Evolutionary conservation across 2,113 vertebrate genomes (phyloP).

Genomic region (Pelvicachromis taeniatus): DNA sequence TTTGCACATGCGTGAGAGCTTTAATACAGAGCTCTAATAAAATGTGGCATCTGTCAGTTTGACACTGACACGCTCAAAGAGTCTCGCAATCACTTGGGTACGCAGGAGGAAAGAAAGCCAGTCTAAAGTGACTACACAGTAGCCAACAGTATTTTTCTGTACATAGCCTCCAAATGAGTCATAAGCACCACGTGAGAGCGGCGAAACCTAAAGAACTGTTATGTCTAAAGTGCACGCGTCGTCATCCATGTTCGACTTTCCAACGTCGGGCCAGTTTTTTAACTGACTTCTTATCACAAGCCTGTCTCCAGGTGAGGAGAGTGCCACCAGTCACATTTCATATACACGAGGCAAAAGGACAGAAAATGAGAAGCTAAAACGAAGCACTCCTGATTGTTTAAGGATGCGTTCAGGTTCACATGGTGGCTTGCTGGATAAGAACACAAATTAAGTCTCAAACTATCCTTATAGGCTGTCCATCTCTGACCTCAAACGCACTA

Average conservation of each 20-base stretch:
- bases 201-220: background rate
- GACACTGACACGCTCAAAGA: conserved; percentile 43
- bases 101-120: background rate
- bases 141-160: background rate
- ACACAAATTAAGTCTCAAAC: background rate
- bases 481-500: conserved; percentile 17
- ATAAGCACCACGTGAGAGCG: background rate
- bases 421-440: background rate
- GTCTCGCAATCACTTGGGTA: conserved; percentile 33
- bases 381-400: background rate
- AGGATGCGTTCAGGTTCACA: background rate
- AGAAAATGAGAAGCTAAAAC: background rate
- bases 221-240: background rate
- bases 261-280: background rate
- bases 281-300: background rate
- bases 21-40: conserved; percentile 55
- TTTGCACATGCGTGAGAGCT: background rate
- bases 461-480: background rate
- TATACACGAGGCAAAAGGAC: background rate
- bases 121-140: background rate
- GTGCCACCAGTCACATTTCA: background rate
- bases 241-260: background rate
- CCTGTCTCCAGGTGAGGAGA: background rate
- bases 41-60: conserved; percentile 68
- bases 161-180: background rate